Base-by-base conservation (phyloP, 2,113 vertebrate genomes). In the Lota lota region DNA sequence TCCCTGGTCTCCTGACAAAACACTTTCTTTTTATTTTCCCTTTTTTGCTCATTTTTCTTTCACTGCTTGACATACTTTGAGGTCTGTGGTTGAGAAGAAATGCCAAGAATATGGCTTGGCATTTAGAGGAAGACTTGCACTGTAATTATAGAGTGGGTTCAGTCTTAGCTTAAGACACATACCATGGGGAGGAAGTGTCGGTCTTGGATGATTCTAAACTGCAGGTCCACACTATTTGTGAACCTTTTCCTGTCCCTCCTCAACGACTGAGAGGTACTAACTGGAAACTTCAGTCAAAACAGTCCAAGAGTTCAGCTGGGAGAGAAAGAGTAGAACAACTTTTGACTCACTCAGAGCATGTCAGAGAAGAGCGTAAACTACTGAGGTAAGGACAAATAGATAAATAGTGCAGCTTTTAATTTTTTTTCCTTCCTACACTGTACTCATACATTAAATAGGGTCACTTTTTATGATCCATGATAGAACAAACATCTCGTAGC, bases 111-210 rank as follows among this genome's bases (percentile, higher is more conserved):
- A 72, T 83, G 78, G 79, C 73, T 62, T 70, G 76, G 65, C 75
- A 77, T 85, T 82, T 75, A 75, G 33, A 80, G 76, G 78, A 80
- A 79, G 73, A 83, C 78, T 74, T 80, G 67, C 74, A 75, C 47
- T 56, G 80, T 89, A 91, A 91, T 88, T 89, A 89, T 70, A 90
- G 83, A 76, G 81, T 76, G 69, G 77, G 75, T 77, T 66, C 22
- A 65, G 79, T 75, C 76, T 83, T 73, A 77, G 82, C 68, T 14
- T 75, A 76, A 77, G 79, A 82, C 68, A 82, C 81, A 24, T 85
- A 74, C 60, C 79, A 84, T 88, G 89, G 83, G 57, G 73, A 76
- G 66, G 70, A 72, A 75, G 67, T 61, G 47, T 70, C 64, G 21
- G 72, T 64, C 76, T 56, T 70, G 57, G 20, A 72, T 73, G 75